Evolutionary conservation across 2,888 invertebrate genomes (phyloP).

Genomic region (Drosophila mayaguana): DNA sequence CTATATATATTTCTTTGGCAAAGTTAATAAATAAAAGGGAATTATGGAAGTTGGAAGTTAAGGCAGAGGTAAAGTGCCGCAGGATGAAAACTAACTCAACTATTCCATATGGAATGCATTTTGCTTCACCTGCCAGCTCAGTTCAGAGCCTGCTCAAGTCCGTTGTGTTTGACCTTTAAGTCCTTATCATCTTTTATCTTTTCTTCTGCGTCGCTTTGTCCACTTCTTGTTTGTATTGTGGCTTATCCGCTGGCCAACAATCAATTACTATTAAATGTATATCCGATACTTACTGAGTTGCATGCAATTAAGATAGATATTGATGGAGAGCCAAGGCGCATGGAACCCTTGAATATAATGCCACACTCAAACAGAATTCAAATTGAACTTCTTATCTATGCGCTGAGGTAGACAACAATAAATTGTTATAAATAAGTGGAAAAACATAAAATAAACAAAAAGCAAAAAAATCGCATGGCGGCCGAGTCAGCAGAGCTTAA

Average conservation of each 20-base stretch:
- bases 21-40: not conserved
- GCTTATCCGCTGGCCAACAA: constrained; percentile 25
- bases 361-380: constrained; percentile 60
- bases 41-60: not conserved
- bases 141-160: not conserved
- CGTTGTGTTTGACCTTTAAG: not conserved
- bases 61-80: not conserved
- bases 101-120: too few relatives aligned
- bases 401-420: constrained; percentile 75
- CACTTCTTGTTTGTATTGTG: not conserved
- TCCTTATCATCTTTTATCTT: not conserved
- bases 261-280: constrained; percentile 43
- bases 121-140: not conserved
- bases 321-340: constrained; percentile 11
- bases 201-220: not conserved
- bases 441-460: constrained; percentile 28
- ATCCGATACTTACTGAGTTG: constrained; percentile 35
- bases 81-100: not conserved
- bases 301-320: constrained; percentile 68
- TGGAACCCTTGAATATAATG: constrained; percentile 34
- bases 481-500: constrained; percentile 76
- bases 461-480: constrained; percentile 44
- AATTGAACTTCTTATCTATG: constrained; percentile 77
- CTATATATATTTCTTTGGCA: not conserved
- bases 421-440: constrained; percentile 72